Evolutionary conservation across 2,888 invertebrate species (phyloP), one percentile per base, ranked within the genome.

Genomic region (Coelinius sp.): DNA sequence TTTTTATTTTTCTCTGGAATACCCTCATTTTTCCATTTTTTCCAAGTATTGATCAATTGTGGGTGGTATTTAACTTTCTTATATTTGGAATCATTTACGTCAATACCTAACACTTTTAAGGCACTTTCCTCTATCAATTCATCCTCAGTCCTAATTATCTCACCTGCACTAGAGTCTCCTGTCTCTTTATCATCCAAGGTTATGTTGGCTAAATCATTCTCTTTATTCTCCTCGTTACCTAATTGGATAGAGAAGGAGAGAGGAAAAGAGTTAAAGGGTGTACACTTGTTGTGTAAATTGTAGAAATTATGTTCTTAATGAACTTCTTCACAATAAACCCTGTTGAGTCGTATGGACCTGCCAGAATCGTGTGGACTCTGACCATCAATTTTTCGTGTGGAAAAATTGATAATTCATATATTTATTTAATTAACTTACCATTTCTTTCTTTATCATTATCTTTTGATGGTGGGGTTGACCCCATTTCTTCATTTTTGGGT

Each of bases 1-100:
- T 69, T 70, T n/a, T 74, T 67, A 35, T 74, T 72, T 14, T 70
- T 74, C 14, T 70, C 72, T 31, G 74, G 67, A 17, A 70, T 52
- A 8, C 72, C 69, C 44, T 72, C 25, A 2, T 27, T 65, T 22
- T 24, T 71, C 69, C 68, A 71, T 44, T 66, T 74, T 0, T 1
- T 8, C 74, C 71, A 71, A 0, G 69, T 71, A n/a, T 71, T 62
- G 0, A 22, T 62, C 5, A 74, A 14, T 49, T 74, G 44, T 20
- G 73, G 27, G 31, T 63, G 53, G 49, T 65, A 69, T 22, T 73
- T 66, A 41, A 73, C 64, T 12, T 67, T 27, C 27, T 66, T 71
- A 22, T 20, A 67, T 41, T 41, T 41, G n/a, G 7, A 1, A 1
- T 41, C 41, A 1, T 12, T 1, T 1, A 12, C n/a, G n/a, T 5